Base-by-base conservation (phyloP, 2,113 vertebrate genomes). In the Oryzias woworae region DNA sequence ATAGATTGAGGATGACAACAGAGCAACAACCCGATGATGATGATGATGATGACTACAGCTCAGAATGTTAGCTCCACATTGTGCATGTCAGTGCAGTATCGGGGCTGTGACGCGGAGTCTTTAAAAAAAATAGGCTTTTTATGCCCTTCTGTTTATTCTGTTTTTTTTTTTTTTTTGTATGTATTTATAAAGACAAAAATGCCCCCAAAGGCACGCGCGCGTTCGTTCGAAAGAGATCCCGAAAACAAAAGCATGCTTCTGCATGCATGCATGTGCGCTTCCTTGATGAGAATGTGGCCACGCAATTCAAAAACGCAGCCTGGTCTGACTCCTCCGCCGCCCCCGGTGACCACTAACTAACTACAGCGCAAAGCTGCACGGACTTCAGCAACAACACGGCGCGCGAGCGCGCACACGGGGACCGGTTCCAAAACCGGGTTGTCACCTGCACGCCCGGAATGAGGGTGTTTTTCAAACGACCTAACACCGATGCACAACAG, bases 401-500 rank as follows among this genome's bases (percentile, higher is more conserved):
- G 12, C 3, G 4, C 3, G 10, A 4, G 26, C 26, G 26, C 26
- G 26, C 20, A 20, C 18, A 17, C 15, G 18, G 12, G 10, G 17
- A 43, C 10, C 26, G 8, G 20, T 16, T 22, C 3, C 45, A 41
- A 46, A 54, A n/a, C 6, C 7, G 24, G 7, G 60, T 17, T 48
- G 47, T 41, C 52, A 7, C 42, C 22, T 22, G 36, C 51, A 36
- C 10, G 36, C 36, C 36, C 10, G 10, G 2, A 36, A 36, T 8
- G 26, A 64, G 24, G 54, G 12, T 12, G 26, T 54, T 46, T 26
- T 64, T 64, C 20, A 48, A 44, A 5, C 41, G 50, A 16, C 46
- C 4, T 31, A 10, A 55, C 13, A 13, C 22, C 18, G 66, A 61
- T 53, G 74, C 23, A 81, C 78, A 88, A 83, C 82, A 83, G 82